These are phyloP conservation scores for Chloroceryle amazona DNA, from an alignment of 2,797 vertebrate species.

Conservation along the genomic window DNA sequence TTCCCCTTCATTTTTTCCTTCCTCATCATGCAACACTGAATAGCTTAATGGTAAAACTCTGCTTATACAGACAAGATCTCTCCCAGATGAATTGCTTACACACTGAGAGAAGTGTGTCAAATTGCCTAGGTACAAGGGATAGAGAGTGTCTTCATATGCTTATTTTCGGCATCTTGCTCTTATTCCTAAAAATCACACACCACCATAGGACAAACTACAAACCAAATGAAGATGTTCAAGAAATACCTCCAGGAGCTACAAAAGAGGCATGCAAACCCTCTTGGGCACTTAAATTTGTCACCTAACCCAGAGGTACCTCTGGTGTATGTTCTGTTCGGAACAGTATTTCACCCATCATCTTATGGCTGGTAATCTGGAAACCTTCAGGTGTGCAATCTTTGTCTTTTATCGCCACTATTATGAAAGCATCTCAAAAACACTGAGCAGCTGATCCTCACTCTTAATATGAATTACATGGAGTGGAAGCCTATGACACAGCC, in stretches of 20 bases:
- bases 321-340: background rate
- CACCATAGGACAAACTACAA: background rate
- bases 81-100: background rate
- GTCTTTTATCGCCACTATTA: background rate
- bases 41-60: background rate
- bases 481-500: background rate
- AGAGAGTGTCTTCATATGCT: background rate
- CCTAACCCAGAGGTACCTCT: background rate
- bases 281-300: background rate
- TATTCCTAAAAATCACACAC: background rate
- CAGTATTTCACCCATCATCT: background rate
- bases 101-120: background rate
- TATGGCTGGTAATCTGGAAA: background rate
- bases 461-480: background rate
- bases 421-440: background rate
- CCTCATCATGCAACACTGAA: background rate
- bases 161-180: background rate
- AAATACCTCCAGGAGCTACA: background rate
- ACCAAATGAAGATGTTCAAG: background rate
- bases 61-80: background rate
- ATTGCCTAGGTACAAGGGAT: background rate
- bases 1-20: background rate
- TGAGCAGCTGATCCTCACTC: background rate
- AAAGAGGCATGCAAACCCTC: background rate
- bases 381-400: background rate